Percentiles rank a stretch among this genome's conserved stretches.
Evolutionary conservation across 1,140 invertebrate species (phyloP).

Genomic region (Contarinia nasturtii): DNA sequence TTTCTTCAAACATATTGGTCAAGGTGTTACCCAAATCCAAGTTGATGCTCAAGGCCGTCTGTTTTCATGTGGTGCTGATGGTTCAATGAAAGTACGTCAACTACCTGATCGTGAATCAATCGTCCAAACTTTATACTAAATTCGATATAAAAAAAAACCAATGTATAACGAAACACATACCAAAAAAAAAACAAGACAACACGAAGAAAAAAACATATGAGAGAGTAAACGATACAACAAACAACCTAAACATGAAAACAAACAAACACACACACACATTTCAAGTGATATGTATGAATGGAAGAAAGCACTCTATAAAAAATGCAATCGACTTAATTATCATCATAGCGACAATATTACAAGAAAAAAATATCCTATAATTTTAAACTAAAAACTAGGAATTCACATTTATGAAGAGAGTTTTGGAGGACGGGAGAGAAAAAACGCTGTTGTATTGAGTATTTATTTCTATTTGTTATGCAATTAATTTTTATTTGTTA

Average conservation of each 20-base stretch:
- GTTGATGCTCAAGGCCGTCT: conserved; percentile 70
- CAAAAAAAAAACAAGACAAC: not conserved
- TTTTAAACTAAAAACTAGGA: too few relatives aligned
- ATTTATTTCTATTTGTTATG: too few relatives aligned
- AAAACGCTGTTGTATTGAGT: too few relatives aligned
- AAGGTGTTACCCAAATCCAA: conserved; percentile 88
- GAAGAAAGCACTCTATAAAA: conserved; percentile 57
- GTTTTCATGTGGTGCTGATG: conserved; percentile 96
- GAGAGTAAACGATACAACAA: not conserved
- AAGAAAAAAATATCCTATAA: too few relatives aligned
- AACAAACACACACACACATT: conserved; percentile 68
- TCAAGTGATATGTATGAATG: conserved; percentile 29
- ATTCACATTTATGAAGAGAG: too few relatives aligned
- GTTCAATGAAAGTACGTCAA: conserved; percentile 91
- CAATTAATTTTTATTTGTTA: too few relatives aligned
- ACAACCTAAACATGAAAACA: not conserved
- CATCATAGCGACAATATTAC: too few relatives aligned
- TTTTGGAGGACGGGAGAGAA: too few relatives aligned
- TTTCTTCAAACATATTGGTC: conserved; percentile 90
- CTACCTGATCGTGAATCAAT: conserved; percentile 50
- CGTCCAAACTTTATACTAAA: conserved; percentile 3
- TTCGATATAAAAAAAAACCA: not conserved
- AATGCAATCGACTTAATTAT: too few relatives aligned
- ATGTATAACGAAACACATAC: not conserved
- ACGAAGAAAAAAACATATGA: not conserved